These are phyloP conservation scores for Epinephelus moara DNA, from an alignment of 2,113 vertebrate genomes.

Conservation along the genomic window DNA sequence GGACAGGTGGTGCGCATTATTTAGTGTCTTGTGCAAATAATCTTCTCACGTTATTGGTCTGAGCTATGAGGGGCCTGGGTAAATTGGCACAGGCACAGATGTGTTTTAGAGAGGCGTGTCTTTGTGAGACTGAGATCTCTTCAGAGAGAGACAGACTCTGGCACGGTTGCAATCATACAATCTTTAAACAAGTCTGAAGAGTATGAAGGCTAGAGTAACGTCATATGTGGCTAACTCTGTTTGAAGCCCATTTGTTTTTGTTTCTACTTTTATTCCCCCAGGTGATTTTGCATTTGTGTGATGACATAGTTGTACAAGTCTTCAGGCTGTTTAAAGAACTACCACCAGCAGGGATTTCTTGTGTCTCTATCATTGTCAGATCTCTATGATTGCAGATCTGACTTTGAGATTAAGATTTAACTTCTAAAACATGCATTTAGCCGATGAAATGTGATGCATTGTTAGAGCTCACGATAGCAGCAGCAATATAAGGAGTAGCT, in stretches of 20 bases:
- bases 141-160: not conserved
- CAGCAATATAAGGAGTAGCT: not conserved
- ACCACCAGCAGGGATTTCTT: not conserved
- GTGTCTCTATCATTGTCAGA: not conserved
- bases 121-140: too few species aligned
- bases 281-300: not conserved
- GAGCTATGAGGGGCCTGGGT: not conserved
- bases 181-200: not conserved
- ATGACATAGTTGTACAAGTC: not conserved
- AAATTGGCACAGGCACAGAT: not conserved
- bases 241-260: not conserved
- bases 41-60: not conserved
- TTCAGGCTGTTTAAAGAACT: not conserved
- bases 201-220: not conserved
- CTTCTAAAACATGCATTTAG: not conserved
- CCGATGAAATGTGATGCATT: not conserved
- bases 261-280: not conserved
- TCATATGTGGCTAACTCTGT: not conserved
- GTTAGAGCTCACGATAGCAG: not conserved
- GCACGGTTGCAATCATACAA: not conserved
- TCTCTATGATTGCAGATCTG: not conserved
- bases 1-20: slow-evolving; percentile 21
- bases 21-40: slow-evolving; percentile 15
- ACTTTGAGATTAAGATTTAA: not conserved
- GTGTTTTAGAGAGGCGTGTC: too few species aligned